These are phyloP conservation scores for Drosophila punjabiensis DNA, from an alignment of 1,140 invertebrate genomes.

Conservation along the genomic window DNA sequence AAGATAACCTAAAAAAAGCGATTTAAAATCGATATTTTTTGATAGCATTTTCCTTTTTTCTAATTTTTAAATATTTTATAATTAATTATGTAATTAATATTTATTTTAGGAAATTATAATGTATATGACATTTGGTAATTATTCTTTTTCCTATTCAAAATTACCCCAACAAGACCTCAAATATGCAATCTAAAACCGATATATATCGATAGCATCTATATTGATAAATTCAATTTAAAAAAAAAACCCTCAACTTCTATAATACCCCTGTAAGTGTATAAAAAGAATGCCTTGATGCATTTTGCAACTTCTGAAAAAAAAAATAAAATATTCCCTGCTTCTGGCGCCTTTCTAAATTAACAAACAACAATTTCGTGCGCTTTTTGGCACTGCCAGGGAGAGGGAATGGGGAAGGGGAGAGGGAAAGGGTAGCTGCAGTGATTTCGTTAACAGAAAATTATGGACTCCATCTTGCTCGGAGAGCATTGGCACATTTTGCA, in stretches of 20 bases:
- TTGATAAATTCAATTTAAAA: background rate
- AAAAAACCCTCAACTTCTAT: background rate
- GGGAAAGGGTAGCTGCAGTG: background rate
- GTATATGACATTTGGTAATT: too few species aligned
- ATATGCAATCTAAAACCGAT: too few species aligned
- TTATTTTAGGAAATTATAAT: too few species aligned
- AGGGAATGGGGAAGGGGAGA: too few species aligned
- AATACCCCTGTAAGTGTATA: background rate
- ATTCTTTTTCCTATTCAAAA: too few species aligned
- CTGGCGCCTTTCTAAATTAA: background rate
- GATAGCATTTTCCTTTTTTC: too few species aligned
- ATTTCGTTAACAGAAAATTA: conserved; percentile 47
- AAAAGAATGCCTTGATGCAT: background rate
- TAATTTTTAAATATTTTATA: too few species aligned
- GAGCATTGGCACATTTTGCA: conserved; percentile 46
- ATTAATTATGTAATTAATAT: too few species aligned
- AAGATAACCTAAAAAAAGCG: too few species aligned
- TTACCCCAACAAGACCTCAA: too few species aligned
- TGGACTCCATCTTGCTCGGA: conserved; percentile 34
- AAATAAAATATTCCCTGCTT: conserved; percentile 2
- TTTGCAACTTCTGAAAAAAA: conserved; percentile 10
- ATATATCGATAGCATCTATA: background rate
- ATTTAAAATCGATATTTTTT: too few species aligned
- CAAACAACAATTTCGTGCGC: conserved; percentile 7
- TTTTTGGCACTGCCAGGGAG: conserved; percentile 5